Base-by-base conservation (phyloP, 2,888 invertebrate species). In the Dryococelus australis region DNA sequence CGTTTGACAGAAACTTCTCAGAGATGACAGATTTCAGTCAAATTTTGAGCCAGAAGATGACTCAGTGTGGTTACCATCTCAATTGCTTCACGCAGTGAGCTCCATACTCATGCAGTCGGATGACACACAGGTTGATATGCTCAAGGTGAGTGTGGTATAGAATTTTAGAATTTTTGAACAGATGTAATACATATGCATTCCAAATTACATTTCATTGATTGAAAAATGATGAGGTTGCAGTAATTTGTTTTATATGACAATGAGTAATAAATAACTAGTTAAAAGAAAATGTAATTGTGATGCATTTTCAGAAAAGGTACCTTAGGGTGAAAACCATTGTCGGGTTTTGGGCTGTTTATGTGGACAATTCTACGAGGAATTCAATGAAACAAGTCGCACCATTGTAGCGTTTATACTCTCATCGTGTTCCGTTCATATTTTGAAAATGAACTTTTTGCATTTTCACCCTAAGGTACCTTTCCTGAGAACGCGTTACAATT, bases 21-120 rank as follows among this genome's bases (percentile, higher is more conserved):
- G 97, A 89, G 98, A 99, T 93, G 98, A 98, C 91, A 94, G 98
- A 87, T 98, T 98, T 92, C 98, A 98, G 92, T 95, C 97, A 27
- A 97, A 97, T 43, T 95, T 97, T 89, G 98, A 98, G 91, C 97
- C 97, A 0, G 98, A 98, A 92, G 97, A 97, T 92, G 98, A 98
- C 92, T 97, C 97, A 0, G 93, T 97, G 84, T 98, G 98, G 98
- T 94, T 98, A 91, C 98, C 98, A 9, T 97, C 98, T 3, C 99
- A 99, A 92, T 94, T 99, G 87, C 94, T 99, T 78, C 95, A 97
- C 89, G 96, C 98, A 1, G 97, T 98, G 87, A 95, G 96, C 35
- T 96, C 96, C 0, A 95, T 97, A 91, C 94, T 96, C 90, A 94
- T 95, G 89, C 95, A 97, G 91, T 93, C 97, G 87, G 98, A 98